Evolutionary conservation across 2,888 invertebrate species (phyloP).

Genomic region (Agrochola litura): DNA sequence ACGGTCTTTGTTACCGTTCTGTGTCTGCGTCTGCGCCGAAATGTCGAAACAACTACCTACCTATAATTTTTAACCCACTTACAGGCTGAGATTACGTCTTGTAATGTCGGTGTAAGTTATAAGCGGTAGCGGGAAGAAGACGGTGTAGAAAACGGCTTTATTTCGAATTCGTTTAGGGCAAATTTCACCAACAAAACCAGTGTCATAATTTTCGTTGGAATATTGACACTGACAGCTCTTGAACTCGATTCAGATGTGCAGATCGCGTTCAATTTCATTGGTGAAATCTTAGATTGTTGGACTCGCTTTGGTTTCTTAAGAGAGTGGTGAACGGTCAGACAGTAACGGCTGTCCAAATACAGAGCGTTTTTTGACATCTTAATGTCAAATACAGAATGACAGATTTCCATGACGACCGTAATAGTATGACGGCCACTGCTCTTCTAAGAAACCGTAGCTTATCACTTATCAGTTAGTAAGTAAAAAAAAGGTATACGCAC

Average conservation of each 20-base stretch:
- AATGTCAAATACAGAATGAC: background rate
- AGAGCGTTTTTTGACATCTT: too few species aligned
- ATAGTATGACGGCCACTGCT: background rate
- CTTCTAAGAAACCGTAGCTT: background rate
- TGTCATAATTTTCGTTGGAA: too few species aligned
- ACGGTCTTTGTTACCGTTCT: constrained; percentile 78
- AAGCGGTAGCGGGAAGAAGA: constrained; percentile 13
- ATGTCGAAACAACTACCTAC: constrained; percentile 77
- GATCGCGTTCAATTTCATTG: too few species aligned
- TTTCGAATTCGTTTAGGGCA: background rate
- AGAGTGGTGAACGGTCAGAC: background rate
- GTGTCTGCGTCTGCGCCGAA: constrained; percentile 66
- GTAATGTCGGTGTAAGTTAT: constrained; percentile 10
- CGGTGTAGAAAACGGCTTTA: background rate
- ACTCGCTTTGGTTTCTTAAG: background rate
- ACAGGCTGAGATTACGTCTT: constrained; percentile 76
- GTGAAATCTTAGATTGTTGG: too few species aligned
- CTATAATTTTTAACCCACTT: constrained; percentile 80
- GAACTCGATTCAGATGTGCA: too few species aligned
- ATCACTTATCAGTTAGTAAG: background rate
- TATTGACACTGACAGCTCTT: too few species aligned
- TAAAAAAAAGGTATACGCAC: background rate
- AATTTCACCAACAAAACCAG: too few species aligned
- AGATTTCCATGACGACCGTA: background rate
- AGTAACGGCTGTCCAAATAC: background rate